Conservation (phyloP, 2,888 invertebrate species). For the Acrobasis consociella region DNA sequence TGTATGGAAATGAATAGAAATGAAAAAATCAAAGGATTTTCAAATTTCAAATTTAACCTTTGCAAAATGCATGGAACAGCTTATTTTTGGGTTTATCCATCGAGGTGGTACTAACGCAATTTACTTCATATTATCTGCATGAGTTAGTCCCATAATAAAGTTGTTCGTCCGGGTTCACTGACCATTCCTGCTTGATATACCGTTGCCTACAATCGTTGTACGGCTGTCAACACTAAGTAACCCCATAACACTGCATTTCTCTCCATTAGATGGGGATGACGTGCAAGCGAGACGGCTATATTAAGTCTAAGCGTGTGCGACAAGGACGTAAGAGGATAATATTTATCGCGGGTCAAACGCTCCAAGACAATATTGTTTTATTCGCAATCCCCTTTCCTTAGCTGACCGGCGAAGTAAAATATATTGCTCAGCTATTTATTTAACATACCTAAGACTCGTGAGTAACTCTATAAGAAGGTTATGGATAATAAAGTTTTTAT, state of each 20-base stretch:
- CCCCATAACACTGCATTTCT: constrained; percentile 56
- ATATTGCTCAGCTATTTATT: constrained; percentile 7
- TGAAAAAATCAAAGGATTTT: too few species aligned
- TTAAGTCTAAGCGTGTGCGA: constrained; percentile 32
- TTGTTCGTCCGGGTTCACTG: background rate
- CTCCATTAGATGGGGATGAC: constrained; percentile 49
- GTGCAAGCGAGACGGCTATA: background rate
- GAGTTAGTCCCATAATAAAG: too few species aligned
- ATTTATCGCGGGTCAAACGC: constrained; percentile 61
- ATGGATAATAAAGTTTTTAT: too few species aligned
- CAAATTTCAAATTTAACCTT: too few species aligned
- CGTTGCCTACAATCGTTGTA: too few species aligned
- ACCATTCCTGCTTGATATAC: background rate
- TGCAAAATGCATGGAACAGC: too few species aligned
- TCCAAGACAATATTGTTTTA: constrained; percentile 59
- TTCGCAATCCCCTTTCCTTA: constrained; percentile 49
- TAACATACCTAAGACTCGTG: background rate
- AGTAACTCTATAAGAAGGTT: too few species aligned
- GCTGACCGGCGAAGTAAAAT: constrained; percentile 19
- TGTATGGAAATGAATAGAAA: too few species aligned
- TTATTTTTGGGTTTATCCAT: too few species aligned
- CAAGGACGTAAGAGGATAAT: constrained; percentile 40
- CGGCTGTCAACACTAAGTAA: constrained; percentile 38
- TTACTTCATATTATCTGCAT: too few species aligned
- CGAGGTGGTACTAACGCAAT: too few species aligned